Percentiles rank a stretch among this genome's conserved stretches.
These are phyloP conservation scores for Chironomus riparius DNA, from an alignment of 2,888 invertebrate genomes.

Conservation along the genomic window DNA sequence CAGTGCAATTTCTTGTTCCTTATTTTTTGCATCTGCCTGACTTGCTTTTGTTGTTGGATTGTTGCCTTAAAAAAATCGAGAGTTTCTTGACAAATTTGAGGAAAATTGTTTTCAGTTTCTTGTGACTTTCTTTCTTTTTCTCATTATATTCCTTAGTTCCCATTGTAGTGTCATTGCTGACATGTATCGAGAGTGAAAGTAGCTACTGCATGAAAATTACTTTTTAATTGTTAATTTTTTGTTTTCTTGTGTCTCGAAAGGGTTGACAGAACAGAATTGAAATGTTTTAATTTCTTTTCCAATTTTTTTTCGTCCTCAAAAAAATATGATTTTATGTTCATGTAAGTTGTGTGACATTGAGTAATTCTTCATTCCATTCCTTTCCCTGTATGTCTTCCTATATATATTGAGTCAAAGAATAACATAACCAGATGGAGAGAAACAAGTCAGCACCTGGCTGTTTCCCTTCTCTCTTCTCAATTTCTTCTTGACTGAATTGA, in stretches of 20 bases:
- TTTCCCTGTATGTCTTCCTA: not conserved
- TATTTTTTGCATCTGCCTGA: not conserved
- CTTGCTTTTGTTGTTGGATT: not conserved
- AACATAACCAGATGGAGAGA: not conserved
- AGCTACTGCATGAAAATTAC: not conserved
- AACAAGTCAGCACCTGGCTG: not conserved
- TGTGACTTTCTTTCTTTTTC: no score
- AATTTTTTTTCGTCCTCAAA: not conserved
- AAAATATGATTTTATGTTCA: not conserved
- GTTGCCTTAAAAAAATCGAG: not conserved
- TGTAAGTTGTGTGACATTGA: not conserved
- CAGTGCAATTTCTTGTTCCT: not conserved
- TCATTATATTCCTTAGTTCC: no score
- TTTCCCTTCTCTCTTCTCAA: not conserved
- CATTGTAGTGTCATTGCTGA: no score
- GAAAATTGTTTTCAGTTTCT: not conserved
- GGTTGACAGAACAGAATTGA: not conserved
- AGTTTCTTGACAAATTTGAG: conserved; percentile 4
- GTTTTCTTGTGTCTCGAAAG: not conserved
- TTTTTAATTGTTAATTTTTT: not conserved
- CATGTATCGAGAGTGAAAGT: not conserved
- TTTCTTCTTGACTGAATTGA: not conserved
- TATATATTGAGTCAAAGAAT: not conserved
- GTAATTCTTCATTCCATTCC: not conserved
- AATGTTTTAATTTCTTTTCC: conserved; percentile 3